phyloP scores from a whole-genome alignment of 2,888 invertebrate species.

The Nomada flava region DNA sequence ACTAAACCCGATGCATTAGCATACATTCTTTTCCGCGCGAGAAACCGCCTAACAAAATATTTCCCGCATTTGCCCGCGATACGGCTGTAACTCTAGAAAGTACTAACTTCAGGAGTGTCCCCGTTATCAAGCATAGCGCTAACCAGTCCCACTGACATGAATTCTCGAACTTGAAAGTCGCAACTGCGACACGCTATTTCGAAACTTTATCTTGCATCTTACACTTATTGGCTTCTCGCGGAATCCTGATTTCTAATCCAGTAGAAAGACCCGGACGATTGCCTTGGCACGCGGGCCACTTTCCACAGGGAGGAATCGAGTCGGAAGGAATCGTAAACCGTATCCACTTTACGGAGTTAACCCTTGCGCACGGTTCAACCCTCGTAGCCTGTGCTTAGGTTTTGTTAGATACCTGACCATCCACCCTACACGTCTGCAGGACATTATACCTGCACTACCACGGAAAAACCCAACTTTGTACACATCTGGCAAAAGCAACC shows the following conservation, averaged over 20 bases:
- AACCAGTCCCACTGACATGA: neutral
- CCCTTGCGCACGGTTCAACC: slow-evolving; percentile 53
- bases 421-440: too few relatives aligned
- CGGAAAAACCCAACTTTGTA: too few relatives aligned
- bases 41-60: neutral
- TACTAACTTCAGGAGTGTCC: neutral
- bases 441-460: too few relatives aligned
- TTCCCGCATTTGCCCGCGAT: neutral
- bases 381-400: slow-evolving; percentile 61
- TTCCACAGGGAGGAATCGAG: slow-evolving; percentile 27
- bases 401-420: too few relatives aligned
- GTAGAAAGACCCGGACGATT: slow-evolving; percentile 42
- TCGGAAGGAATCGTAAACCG: slow-evolving; percentile 64
- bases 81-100: neutral
- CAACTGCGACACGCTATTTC: neutral
- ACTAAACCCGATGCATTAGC: neutral
- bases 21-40: neutral
- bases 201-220: slow-evolving; percentile 46
- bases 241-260: slow-evolving; percentile 61
- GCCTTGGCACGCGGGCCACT: slow-evolving; percentile 18
- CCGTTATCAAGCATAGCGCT: slow-evolving; percentile 15
- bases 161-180: neutral
- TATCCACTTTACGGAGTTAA: slow-evolving; percentile 52
- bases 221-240: slow-evolving; percentile 59
- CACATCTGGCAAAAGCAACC: too few relatives aligned